Percentiles rank a stretch among this genome's conserved stretches.
Conservation (phyloP, 2,113 vertebrate genomes). For the Ancistrus triradiatus region DNA sequence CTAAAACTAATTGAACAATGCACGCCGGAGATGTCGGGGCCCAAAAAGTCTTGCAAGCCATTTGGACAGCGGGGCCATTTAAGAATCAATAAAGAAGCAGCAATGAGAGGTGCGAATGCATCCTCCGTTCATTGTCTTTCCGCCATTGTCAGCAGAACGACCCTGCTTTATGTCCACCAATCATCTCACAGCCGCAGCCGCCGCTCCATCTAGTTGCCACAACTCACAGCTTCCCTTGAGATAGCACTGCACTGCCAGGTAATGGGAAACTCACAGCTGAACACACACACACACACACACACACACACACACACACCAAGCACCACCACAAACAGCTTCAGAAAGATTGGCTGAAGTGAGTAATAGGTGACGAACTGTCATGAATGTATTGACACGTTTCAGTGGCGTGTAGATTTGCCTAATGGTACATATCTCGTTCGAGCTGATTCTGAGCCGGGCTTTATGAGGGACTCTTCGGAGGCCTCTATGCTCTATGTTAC, state of each 20-base stretch:
- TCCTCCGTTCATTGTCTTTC: constrained; percentile 57
- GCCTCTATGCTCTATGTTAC: constrained; percentile 73
- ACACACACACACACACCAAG: no score
- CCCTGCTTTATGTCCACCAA: constrained; percentile 54
- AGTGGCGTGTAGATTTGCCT: constrained; percentile 53
- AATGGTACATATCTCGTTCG: constrained; percentile 54
- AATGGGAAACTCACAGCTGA: constrained; percentile 25
- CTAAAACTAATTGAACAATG: constrained; percentile 51
- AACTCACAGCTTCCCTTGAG: constrained; percentile 21
- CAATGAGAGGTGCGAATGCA: constrained; percentile 44
- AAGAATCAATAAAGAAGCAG: constrained; percentile 65
- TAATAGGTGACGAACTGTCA: constrained; percentile 41
- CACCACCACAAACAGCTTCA: constrained; percentile 27
- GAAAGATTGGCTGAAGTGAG: constrained; percentile 19
- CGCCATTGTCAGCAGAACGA: constrained; percentile 61
- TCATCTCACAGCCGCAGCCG: constrained; percentile 51
- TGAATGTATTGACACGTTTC: constrained; percentile 52
- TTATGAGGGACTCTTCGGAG: constrained; percentile 65
- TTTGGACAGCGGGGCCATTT: constrained; percentile 63
- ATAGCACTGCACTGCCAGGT: constrained; percentile 14
- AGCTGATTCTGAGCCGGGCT: constrained; percentile 48
- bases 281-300: constrained; percentile 37
- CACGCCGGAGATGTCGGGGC: constrained; percentile 53
- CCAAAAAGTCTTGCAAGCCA: constrained; percentile 53
- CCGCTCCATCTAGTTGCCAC: constrained; percentile 31